phyloP scores from a whole-genome alignment of 1,140 invertebrate genomes.

The Lutraria rhynchaena region DNA sequence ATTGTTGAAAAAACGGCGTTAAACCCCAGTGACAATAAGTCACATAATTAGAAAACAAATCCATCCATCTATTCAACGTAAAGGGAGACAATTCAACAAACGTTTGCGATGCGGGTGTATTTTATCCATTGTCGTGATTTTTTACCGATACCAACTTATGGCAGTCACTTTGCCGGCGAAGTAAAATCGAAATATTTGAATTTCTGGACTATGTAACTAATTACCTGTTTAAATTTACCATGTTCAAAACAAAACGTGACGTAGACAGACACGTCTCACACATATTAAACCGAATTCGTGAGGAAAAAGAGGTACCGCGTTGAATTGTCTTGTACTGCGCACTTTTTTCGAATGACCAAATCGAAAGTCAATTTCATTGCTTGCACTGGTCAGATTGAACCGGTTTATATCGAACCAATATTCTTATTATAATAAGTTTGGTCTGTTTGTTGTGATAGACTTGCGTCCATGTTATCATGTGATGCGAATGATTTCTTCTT shows the following conservation, averaged over 20 bases:
- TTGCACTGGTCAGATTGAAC: background rate
- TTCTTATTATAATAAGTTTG: too few relatives aligned
- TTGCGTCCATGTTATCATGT: too few relatives aligned
- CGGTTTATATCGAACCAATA: background rate
- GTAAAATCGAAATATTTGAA: slow-evolving; percentile 4
- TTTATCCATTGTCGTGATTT: slow-evolving; percentile 26
- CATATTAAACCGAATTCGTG: slow-evolving; percentile 86
- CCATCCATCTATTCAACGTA: too few relatives aligned
- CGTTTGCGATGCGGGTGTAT: slow-evolving; percentile 8
- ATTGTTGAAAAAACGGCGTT: too few relatives aligned
- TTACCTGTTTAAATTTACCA: slow-evolving; percentile 67
- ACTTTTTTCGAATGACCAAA: slow-evolving; percentile 26
- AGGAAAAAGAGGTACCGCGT: slow-evolving; percentile 86
- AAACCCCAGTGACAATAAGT: too few relatives aligned
- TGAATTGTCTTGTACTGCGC: background rate
- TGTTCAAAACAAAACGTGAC: slow-evolving; percentile 87
- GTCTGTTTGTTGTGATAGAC: background rate
- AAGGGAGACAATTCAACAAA: too few relatives aligned
- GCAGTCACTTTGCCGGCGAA: background rate
- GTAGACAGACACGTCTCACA: slow-evolving; percentile 88
- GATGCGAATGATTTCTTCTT: too few relatives aligned
- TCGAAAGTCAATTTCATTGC: background rate
- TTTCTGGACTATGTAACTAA: background rate
- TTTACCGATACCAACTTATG: background rate
- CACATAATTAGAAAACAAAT: too few relatives aligned